These are phyloP conservation scores for Tapirus terrestris DNA, from an alignment of 2,113 vertebrate genomes.

Conservation along the genomic window DNA sequence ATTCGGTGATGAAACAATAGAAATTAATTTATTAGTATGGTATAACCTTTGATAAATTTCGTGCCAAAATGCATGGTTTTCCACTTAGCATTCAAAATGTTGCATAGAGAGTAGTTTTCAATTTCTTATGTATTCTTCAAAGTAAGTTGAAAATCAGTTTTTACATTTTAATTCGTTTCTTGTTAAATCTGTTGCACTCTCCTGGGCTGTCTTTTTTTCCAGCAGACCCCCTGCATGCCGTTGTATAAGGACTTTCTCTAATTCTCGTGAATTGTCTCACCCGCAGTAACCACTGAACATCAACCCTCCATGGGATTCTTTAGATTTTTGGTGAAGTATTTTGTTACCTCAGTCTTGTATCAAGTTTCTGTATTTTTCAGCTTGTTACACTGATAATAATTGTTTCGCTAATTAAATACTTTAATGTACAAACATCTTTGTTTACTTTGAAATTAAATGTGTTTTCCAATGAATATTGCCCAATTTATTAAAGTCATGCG, in stretches of 20 bases:
- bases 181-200: conserved; percentile 84
- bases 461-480: conserved; percentile 81
- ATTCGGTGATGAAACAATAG: conserved; percentile 64
- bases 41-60: conserved; percentile 74
- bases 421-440: conserved; percentile 84
- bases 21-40: conserved; percentile 73
- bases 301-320: conserved; percentile 78
- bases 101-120: conserved; percentile 80
- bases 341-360: conserved; percentile 92
- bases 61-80: conserved; percentile 89
- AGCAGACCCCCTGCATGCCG: conserved; percentile 86
- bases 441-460: conserved; percentile 84
- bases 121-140: conserved; percentile 75
- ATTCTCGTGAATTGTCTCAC: conserved; percentile 83
- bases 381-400: conserved; percentile 89
- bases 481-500: conserved; percentile 55
- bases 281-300: conserved; percentile 80
- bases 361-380: conserved; percentile 89
- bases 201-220: conserved; percentile 75
- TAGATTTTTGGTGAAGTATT: conserved; percentile 88
- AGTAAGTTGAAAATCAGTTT: conserved; percentile 79
- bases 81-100: conserved; percentile 85
- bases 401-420: conserved; percentile 89
- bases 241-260: conserved; percentile 84
- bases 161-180: conserved; percentile 81